A percentile compares a stretch with the other conserved stretches of the same genome.
Evolutionary conservation across 1,140 invertebrate genomes (phyloP).

Genomic region (Zophobas atratus): DNA sequence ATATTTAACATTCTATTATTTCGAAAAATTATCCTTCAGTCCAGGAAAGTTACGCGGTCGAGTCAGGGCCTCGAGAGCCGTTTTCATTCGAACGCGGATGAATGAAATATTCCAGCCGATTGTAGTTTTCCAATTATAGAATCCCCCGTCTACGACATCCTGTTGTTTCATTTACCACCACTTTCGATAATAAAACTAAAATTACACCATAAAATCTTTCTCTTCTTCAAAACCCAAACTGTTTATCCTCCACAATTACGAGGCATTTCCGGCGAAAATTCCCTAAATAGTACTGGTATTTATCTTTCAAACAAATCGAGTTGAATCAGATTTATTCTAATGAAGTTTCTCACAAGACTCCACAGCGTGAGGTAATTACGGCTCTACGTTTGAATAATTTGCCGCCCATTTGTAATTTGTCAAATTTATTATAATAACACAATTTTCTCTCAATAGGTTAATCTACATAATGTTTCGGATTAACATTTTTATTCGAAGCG

Average conservation of each 20-base stretch:
- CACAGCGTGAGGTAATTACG: conserved; percentile 10
- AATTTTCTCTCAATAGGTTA: not conserved
- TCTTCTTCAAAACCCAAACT: not conserved
- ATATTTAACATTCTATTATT: no score
- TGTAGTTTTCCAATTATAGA: no score
- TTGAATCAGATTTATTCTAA: not conserved
- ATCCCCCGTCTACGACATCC: no score
- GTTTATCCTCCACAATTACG: not conserved
- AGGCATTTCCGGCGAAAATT: conserved; percentile 3
- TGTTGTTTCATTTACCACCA: no score
- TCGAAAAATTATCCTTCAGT: no score
- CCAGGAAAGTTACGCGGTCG: no score
- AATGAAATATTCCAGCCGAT: no score
- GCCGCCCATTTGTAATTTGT: conserved; percentile 1
- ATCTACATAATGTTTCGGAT: conserved; percentile 3
- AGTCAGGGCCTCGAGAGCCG: no score
- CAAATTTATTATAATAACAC: not conserved
- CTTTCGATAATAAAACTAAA: no score
- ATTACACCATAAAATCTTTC: not conserved
- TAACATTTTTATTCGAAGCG: conserved; percentile 8
- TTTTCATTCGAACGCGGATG: no score
- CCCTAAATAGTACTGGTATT: not conserved
- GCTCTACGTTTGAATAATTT: not conserved
- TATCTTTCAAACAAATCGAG: not conserved
- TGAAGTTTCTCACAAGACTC: not conserved